Evolutionary conservation across 53 echinoderm and acorn worm species (phyloP), one percentile per base, ranked within the genome.

Genomic region (Hippasteria phrygiana): DNA sequence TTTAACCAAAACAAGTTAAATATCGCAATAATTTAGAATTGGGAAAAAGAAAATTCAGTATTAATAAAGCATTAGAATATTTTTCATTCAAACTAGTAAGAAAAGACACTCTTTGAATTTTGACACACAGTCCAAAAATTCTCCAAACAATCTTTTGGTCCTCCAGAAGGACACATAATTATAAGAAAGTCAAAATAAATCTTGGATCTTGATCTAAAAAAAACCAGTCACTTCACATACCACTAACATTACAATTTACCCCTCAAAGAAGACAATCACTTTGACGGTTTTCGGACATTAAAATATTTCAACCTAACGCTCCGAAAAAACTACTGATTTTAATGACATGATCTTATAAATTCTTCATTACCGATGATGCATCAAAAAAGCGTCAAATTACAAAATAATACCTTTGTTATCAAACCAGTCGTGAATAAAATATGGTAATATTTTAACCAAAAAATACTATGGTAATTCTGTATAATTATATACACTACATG

Each of bases 401-500:
- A 59, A 59, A 59, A 59, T 59, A 59, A 59, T 59, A 59, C 17
- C 59, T 22, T 20, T 59, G 26, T 59, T 24, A 59, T 59, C 2
- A 59, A 59, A 14, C 59, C 16, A 59, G 59, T 59, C n/a, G 3
- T 59, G 59, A 24, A 59, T 26, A 59, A 59, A 59, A 59, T 59
- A 59, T 59, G 59, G 59, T 59, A 17, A 59, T 67, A 16, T 37
- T 67, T 37, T 16, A 67, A 35, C 9, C 34, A n/a, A 34, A 37
- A 67, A 67, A 67, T 37, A 67, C 56, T 55, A 38, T 35, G 12
- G 39, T 59, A 62, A 26, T 59, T 79, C 24, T 79, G 56, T 79
- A 55, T 27, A 69, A 79, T 40, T 79, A 54, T 79, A 41, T 79
- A 79, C 55, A 79, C 62, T 59, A 5, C 35, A 69, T 37, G n/a